phyloP scores from a whole-genome alignment of 1,140 invertebrate genomes.

The Megathymus violae region DNA sequence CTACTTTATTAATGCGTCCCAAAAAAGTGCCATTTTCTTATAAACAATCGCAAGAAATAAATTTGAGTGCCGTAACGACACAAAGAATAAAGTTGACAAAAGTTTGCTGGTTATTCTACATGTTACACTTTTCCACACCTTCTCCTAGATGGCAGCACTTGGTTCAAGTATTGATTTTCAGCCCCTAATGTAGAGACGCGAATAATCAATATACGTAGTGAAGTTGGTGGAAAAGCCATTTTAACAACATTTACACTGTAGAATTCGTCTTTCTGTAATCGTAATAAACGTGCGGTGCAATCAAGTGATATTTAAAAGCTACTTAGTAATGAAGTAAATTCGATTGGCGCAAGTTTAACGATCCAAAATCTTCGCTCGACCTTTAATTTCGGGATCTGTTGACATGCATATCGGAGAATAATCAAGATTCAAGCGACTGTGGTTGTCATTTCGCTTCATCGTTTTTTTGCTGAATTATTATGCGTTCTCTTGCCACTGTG shows the following conservation, averaged over 20 bases:
- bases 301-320: conserved; percentile 1
- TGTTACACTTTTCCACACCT: conserved; percentile 6
- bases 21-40: no score
- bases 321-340: conserved; percentile 17
- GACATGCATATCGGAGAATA: conserved; percentile 63
- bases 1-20: no score
- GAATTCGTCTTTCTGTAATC: conserved; percentile 33
- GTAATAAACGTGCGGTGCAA: conserved; percentile 32
- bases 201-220: conserved; percentile 72
- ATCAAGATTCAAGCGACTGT: conserved; percentile 63
- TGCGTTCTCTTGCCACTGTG: conserved; percentile 75
- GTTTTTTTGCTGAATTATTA: conserved; percentile 80
- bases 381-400: conserved; percentile 40
- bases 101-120: background rate
- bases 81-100: no score
- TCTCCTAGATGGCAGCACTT: conserved; percentile 60
- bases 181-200: conserved; percentile 45
- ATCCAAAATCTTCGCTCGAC: conserved; percentile 34
- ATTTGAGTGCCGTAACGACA: no score
- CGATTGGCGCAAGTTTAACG: background rate
- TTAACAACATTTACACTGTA: conserved; percentile 43
- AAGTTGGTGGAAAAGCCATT: conserved; percentile 66
- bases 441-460: conserved; percentile 69
- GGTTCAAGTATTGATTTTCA: conserved; percentile 71
- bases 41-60: no score